Evolutionary conservation across 2,888 invertebrate species (phyloP).

Genomic region (Platycheirus albimanus): DNA sequence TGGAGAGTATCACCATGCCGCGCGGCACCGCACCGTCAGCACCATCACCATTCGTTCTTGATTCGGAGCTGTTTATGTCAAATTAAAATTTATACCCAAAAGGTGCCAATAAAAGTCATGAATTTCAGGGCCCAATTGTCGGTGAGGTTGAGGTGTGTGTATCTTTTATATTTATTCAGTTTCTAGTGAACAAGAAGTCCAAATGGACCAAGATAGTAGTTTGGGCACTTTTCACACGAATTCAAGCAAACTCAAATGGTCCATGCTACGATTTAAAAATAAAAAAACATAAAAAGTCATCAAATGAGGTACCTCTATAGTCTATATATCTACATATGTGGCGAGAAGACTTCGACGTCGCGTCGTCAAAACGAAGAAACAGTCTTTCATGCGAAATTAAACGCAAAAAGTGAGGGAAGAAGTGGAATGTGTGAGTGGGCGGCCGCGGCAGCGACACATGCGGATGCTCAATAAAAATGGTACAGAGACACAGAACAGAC

Average conservation of each 20-base stretch:
- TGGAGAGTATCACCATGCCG: neutral
- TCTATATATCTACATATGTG: no score
- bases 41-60: conserved; percentile 24
- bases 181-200: conserved; percentile 43
- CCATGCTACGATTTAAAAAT: conserved; percentile 11
- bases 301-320: no score
- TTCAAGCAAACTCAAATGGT: conserved; percentile 42
- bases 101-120: conserved; percentile 71
- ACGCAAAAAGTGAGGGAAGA: conserved; percentile 8
- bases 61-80: conserved; percentile 66
- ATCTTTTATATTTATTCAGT: conserved; percentile 5
- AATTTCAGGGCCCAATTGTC: conserved; percentile 36
- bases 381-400: conserved; percentile 2
- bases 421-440: conserved; percentile 8
- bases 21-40: no score
- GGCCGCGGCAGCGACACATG: no score
- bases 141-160: conserved; percentile 1
- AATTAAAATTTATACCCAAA: conserved; percentile 72
- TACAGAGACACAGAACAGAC: neutral
- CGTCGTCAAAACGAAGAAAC: neutral
- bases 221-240: conserved; percentile 50
- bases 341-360: no score
- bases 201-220: conserved; percentile 42
- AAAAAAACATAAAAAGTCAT: conserved; percentile 9
- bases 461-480: neutral